These are phyloP conservation scores for Toxotes jaculatrix DNA, from an alignment of 2,113 vertebrate species.

Conservation along the genomic window DNA sequence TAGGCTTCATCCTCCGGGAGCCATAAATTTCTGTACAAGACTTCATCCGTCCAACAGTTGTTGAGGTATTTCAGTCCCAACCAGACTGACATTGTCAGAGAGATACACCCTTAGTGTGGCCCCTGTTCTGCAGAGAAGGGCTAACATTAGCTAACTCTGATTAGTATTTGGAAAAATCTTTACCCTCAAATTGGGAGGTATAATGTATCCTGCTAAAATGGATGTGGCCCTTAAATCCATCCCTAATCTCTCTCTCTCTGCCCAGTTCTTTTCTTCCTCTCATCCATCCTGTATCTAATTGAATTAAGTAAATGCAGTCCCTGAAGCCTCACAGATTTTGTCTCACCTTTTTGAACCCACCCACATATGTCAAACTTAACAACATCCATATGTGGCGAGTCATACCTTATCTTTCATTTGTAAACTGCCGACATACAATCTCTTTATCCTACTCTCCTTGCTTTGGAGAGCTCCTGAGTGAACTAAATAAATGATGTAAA, in stretches of 20 bases:
- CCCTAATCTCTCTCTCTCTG: background rate
- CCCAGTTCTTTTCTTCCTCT: background rate
- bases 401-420: constrained; percentile 40
- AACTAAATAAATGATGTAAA: background rate
- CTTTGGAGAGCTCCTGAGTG: background rate
- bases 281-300: constrained; percentile 23
- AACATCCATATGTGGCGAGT: constrained; percentile 49
- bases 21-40: no score
- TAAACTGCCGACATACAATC: constrained; percentile 40
- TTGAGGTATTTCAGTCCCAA: background rate
- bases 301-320: constrained; percentile 42
- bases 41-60: no score
- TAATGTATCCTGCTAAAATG: constrained; percentile 17
- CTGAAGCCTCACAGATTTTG: constrained; percentile 32
- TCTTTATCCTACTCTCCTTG: constrained; percentile 1
- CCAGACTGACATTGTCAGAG: background rate
- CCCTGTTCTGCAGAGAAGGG: background rate
- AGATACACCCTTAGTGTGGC: background rate
- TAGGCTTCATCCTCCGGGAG: background rate
- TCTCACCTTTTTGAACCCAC: constrained; percentile 26
- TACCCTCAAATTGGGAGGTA: background rate
- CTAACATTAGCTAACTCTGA: background rate
- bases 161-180: background rate
- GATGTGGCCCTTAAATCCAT: background rate
- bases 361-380: constrained; percentile 44